phyloP scores from a whole-genome alignment of 2,888 invertebrate genomes.

The Didymodactylos carnosus region DNA sequence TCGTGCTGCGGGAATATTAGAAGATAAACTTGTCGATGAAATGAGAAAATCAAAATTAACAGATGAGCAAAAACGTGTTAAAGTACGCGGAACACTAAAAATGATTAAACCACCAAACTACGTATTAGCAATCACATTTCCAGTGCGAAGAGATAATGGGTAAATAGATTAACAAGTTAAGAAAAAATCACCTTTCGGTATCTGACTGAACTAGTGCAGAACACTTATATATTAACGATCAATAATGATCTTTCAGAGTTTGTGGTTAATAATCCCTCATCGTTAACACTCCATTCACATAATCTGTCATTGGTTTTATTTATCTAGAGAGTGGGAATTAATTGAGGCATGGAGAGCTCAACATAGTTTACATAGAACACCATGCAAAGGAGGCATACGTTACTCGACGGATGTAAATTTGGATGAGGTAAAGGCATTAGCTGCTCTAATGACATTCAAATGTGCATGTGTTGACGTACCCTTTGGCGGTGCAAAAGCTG shows the following conservation, averaged over 20 bases:
- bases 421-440: slow-evolving; percentile 83
- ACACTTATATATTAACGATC: too few species aligned
- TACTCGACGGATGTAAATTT: slow-evolving; percentile 72
- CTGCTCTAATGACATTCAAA: slow-evolving; percentile 95
- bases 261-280: too few species aligned
- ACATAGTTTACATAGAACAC: slow-evolving; percentile 83
- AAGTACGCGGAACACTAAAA: slow-evolving; percentile 77
- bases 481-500: slow-evolving; percentile 77
- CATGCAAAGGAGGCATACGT: slow-evolving; percentile 98
- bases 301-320: too few species aligned
- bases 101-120: slow-evolving; percentile 92
- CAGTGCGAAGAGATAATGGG: slow-evolving; percentile 85
- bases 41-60: slow-evolving; percentile 44
- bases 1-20: slow-evolving; percentile 59
- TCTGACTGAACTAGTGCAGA: too few species aligned
- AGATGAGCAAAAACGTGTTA: slow-evolving; percentile 68
- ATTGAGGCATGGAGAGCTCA: slow-evolving; percentile 92
- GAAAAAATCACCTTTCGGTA: too few species aligned
- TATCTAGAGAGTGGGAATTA: slow-evolving; percentile 79
- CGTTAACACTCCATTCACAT: too few species aligned
- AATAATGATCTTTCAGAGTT: too few species aligned
- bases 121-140: slow-evolving; percentile 68
- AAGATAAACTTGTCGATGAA: slow-evolving; percentile 72
- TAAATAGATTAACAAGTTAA: too few species aligned
- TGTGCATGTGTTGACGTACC: slow-evolving; percentile 96